These are phyloP conservation scores for Archaeoteleia sp. DNA, from an alignment of 2,888 invertebrate genomes.

Conservation along the genomic window DNA sequence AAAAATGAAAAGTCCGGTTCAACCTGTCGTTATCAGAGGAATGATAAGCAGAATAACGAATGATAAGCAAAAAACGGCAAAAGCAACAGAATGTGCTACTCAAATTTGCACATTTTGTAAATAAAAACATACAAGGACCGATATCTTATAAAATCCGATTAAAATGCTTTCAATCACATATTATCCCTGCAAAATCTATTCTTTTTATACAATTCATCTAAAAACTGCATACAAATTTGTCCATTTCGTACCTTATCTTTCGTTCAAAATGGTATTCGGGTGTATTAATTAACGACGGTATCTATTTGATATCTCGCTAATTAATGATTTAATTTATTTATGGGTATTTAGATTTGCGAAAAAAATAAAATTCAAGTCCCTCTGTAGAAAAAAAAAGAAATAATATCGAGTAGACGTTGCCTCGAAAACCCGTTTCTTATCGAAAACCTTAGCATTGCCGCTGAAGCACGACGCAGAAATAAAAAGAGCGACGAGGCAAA, in stretches of 20 bases:
- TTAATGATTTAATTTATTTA: conserved; percentile 48
- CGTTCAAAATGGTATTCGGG: conserved; percentile 34
- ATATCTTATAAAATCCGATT: too few species aligned
- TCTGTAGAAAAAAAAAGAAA: conserved; percentile 10
- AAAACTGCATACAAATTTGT: conserved; percentile 16
- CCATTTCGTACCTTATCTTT: conserved; percentile 34
- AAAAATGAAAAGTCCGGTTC: too few species aligned
- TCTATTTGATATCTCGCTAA: conserved; percentile 38
- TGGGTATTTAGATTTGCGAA: conserved; percentile 24
- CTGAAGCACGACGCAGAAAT: conserved; percentile 12
- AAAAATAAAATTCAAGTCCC: conserved; percentile 15
- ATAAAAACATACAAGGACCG: too few species aligned
- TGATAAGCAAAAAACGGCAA: too few species aligned
- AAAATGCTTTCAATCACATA: too few species aligned
- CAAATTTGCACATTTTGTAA: too few species aligned
- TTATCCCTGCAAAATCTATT: neutral
- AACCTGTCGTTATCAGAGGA: too few species aligned
- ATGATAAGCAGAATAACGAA: too few species aligned
- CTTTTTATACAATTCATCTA: neutral
- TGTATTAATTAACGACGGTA: conserved; percentile 43
- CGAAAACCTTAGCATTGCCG: conserved; percentile 44
- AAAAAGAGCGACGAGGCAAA: conserved; percentile 34
- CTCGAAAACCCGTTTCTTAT: conserved; percentile 55
- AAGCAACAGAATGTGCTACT: too few species aligned
- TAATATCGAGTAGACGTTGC: conserved; percentile 20